Evolutionary conservation across 2,797 vertebrate genomes (phyloP), one percentile per base, ranked within the genome.

Genomic region (Siniperca obscura): DNA sequence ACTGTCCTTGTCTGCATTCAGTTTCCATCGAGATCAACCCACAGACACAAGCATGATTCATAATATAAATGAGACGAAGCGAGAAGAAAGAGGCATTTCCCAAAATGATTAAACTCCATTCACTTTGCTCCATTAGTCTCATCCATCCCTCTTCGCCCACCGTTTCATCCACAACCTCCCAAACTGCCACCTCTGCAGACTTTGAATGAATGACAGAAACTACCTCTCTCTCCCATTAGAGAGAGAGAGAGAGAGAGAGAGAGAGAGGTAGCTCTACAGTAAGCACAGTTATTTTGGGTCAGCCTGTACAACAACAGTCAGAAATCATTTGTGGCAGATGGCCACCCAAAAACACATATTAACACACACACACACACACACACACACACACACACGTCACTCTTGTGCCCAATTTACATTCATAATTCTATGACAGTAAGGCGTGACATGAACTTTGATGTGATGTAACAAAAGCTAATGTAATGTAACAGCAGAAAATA

Each of bases 61-160:
- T 88, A 89, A 91, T 89, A 75, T 86, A 74, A 86, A 90, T 89
- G 78, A 86, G 81, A 74, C 1, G 3, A 55, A 79, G 78, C 55
- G n/a, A 79, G 65, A 50, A 22, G 78, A 78, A 76, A 81, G 79
- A 83, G 78, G 57, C 90, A 91, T 90, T 90, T 87, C 81, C 88
- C 84, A 72, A 84, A 90, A 90, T 91, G 86, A 92, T 88, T 89
- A 86, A 93, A 93, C 64, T 86, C 80, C 67, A 70, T 87, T 92
- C 88, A 89, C 81, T 89, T 89, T 87, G 76, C 82, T 82, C 87
- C 83, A 89, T 89, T 91, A 90, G 77, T 72, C 82, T 85, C 85
- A 90, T 92, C 89, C 76, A 89, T 91, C 79, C 76, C 59, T 80
- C 77, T 84, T 78, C 71, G 72, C 61, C 67, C 42, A 25, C 55